Conservation (phyloP, 2,113 vertebrate genomes). For the Amphiprion ocellaris region DNA sequence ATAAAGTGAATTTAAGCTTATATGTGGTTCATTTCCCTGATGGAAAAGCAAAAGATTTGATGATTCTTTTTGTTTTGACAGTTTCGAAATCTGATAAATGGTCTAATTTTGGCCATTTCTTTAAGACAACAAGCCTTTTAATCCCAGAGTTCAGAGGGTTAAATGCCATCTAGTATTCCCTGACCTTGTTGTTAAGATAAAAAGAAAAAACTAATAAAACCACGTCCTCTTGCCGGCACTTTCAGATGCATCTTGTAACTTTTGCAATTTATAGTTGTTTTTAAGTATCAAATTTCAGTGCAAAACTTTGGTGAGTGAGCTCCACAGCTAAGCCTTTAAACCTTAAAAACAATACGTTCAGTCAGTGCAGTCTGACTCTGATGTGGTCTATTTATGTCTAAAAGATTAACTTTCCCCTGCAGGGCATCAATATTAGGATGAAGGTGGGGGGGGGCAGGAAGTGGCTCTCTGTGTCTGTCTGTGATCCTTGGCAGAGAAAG, state of each 20-base stretch:
- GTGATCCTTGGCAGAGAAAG: conserved; percentile 55
- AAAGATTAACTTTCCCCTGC: conserved; percentile 61
- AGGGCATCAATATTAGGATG: conserved; percentile 21
- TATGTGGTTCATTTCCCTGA: too few relatives aligned
- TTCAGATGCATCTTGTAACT: too few relatives aligned
- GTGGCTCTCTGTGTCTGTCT: conserved; percentile 54
- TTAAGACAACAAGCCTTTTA: too few relatives aligned
- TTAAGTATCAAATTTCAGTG: not conserved
- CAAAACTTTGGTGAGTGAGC: not conserved
- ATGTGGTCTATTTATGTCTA: conserved; percentile 57
- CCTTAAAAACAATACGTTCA: not conserved
- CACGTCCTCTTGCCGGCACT: too few relatives aligned
- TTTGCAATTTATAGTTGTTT: not conserved
- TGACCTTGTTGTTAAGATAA: not conserved
- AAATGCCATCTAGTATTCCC: not conserved
- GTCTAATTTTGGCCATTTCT: too few relatives aligned
- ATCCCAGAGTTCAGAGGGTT: not conserved
- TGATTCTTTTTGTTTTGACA: too few relatives aligned
- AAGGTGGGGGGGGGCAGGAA: conserved; percentile 57
- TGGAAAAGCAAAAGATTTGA: too few relatives aligned
- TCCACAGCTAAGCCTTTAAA: conserved; percentile 11
- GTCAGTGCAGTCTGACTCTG: conserved; percentile 1
- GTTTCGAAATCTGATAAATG: too few relatives aligned
- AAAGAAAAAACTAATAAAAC: too few relatives aligned
- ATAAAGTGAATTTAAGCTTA: too few relatives aligned